Conservation (phyloP, 2,888 invertebrate species). For the Drymonia ruficornis region DNA sequence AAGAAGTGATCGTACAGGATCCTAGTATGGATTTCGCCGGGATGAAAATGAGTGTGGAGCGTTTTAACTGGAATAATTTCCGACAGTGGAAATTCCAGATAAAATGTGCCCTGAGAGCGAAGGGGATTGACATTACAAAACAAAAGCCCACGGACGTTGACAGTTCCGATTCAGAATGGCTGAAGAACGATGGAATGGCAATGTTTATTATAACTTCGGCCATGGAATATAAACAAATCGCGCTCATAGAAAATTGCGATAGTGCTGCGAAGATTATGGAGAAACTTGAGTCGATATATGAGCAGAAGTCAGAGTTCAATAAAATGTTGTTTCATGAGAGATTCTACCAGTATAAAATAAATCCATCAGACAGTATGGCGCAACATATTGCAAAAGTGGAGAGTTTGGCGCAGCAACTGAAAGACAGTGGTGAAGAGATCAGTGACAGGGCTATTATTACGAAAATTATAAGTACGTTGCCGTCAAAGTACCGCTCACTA, state of each 20-base stretch:
- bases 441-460: slow-evolving; percentile 41
- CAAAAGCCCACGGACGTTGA: background rate
- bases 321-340: slow-evolving; percentile 6
- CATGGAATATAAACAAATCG: slow-evolving; percentile 25
- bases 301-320: slow-evolving; percentile 2
- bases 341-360: slow-evolving; percentile 28
- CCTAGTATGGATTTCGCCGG: no score
- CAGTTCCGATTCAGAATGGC: background rate
- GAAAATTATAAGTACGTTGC: slow-evolving; percentile 40
- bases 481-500: slow-evolving; percentile 30
- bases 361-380: slow-evolving; percentile 25
- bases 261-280: slow-evolving; percentile 28
- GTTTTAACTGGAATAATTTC: slow-evolving; percentile 16
- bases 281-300: slow-evolving; percentile 24
- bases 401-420: slow-evolving; percentile 32
- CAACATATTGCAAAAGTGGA: slow-evolving; percentile 37
- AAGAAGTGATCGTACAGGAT: no score
- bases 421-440: slow-evolving; percentile 35
- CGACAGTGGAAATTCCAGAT: slow-evolving; percentile 36
- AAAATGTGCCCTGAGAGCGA: slow-evolving; percentile 31
- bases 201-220: slow-evolving; percentile 14
- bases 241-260: slow-evolving; percentile 31
- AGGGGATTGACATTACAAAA: slow-evolving; percentile 23
- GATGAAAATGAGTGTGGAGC: background rate
- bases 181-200: slow-evolving; percentile 9